Evolutionary conservation across 1,140 invertebrate genomes (phyloP).

Genomic region (Teleogryllus occipitalis): DNA sequence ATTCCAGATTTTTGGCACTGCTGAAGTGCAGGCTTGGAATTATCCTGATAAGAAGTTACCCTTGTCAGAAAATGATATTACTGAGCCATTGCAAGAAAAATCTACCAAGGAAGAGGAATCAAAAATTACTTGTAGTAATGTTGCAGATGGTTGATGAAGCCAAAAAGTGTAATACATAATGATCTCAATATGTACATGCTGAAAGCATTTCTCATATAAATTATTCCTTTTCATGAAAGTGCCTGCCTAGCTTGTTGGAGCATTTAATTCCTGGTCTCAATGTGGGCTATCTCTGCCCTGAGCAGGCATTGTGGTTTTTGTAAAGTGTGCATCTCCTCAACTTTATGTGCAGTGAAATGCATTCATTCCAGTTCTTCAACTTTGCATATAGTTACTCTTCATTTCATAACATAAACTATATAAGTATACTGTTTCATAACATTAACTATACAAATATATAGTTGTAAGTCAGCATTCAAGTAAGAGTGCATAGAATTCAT

Average conservation of each 20-base stretch:
- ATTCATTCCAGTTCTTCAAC: not conserved
- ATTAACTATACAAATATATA: too few relatives aligned
- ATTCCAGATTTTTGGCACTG: constrained; percentile 60
- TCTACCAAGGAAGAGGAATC: not conserved
- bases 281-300: not conserved
- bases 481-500: not conserved
- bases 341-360: not conserved
- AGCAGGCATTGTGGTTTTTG: not conserved
- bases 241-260: not conserved
- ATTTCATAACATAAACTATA: too few relatives aligned
- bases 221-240: not conserved
- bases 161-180: not conserved
- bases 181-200: not conserved
- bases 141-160: not conserved
- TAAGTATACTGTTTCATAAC: too few relatives aligned
- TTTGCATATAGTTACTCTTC: not conserved
- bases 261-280: not conserved
- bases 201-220: not conserved
- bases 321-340: not conserved
- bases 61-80: not conserved
- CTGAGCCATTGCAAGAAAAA: not conserved
- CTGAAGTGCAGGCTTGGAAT: constrained; percentile 54
- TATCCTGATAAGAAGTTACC: constrained; percentile 32
- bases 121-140: not conserved
- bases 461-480: too few relatives aligned